A percentile compares a stretch with the other conserved stretches of the same genome.
Conservation (phyloP, 2,888 invertebrate genomes). For the Nasonia oneida region DNA sequence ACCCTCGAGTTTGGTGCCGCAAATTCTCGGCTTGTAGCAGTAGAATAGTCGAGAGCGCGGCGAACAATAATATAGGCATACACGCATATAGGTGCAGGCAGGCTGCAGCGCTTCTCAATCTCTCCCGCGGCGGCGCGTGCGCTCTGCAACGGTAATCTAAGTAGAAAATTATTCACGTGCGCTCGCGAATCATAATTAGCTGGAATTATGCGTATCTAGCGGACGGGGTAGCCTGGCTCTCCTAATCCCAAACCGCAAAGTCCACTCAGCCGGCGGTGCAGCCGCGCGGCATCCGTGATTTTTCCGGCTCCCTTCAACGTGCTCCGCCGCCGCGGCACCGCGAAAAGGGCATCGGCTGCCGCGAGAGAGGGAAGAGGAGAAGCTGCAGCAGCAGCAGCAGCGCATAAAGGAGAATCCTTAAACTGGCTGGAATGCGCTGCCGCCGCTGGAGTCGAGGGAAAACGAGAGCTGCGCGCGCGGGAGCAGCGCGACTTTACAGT, state of each 20-base stretch:
- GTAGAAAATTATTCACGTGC: slow-evolving; percentile 2
- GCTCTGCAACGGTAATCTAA: not conserved
- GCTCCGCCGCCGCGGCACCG: slow-evolving; percentile 3
- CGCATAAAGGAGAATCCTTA: slow-evolving; percentile 48
- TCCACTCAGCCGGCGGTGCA: not conserved
- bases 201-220: not conserved
- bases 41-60: too few relatives aligned
- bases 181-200: not conserved
- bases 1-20: too few relatives aligned
- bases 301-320: not conserved
- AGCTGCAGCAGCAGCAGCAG: not conserved
- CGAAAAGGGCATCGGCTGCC: slow-evolving; percentile 24
- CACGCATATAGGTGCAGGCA: not conserved
- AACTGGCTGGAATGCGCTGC: slow-evolving; percentile 52
- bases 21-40: too few relatives aligned
- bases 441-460: slow-evolving; percentile 16
- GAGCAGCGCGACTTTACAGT: slow-evolving; percentile 53
- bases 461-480: slow-evolving; percentile 41
- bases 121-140: not conserved
- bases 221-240: not conserved
- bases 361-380: not conserved
- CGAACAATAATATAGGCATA: not conserved
- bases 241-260: not conserved
- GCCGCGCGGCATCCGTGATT: not conserved
- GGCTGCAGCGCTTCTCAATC: not conserved